phyloP scores from a whole-genome alignment of 2,113 vertebrate genomes.

The Mobula birostris region DNA sequence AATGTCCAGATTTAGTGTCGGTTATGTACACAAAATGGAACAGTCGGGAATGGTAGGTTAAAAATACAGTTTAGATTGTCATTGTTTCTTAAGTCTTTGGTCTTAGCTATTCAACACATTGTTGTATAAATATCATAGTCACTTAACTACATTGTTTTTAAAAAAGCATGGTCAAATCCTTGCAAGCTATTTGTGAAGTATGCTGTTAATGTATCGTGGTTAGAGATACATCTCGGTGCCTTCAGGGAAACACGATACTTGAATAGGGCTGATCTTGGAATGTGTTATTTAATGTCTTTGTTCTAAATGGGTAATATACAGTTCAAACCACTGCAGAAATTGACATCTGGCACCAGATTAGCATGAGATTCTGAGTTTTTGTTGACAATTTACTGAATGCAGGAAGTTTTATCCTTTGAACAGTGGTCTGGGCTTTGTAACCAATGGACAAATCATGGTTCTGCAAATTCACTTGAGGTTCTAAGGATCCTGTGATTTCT shows the following conservation, averaged over 20 bases:
- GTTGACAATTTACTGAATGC: not conserved
- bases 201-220: not conserved
- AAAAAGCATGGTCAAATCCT: not conserved
- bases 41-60: conserved; percentile 77
- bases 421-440: too few species aligned
- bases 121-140: not conserved
- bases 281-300: not conserved
- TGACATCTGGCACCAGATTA: not conserved
- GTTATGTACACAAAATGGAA: conserved; percentile 75
- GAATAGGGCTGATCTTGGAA: not conserved
- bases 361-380: not conserved
- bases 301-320: not conserved
- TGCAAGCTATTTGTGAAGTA: not conserved
- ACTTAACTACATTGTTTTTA: not conserved
- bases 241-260: not conserved
- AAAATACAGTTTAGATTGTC: conserved; percentile 50
- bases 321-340: not conserved
- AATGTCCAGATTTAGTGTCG: conserved; percentile 68
- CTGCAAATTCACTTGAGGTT: too few species aligned
- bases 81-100: conserved; percentile 45
- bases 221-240: not conserved
- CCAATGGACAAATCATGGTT: too few species aligned
- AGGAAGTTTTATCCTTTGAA: not conserved
- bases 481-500: too few species aligned
- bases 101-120: not conserved